Conservation (phyloP, 2,113 vertebrate genomes). For the Enhydra lutris region DNA sequence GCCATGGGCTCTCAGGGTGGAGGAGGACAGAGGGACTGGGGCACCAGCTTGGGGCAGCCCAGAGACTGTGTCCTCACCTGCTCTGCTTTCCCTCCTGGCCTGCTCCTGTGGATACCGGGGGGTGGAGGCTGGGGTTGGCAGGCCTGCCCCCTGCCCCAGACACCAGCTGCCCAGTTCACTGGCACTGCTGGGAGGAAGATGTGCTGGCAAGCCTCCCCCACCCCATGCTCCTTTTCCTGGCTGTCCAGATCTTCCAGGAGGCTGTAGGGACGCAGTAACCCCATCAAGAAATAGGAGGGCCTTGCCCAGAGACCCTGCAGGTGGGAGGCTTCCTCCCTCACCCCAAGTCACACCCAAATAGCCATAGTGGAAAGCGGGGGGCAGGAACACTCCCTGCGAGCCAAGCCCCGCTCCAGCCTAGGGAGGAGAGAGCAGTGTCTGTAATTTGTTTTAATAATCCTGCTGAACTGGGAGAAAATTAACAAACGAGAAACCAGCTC, state of each 20-base stretch:
- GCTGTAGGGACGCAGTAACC: background rate
- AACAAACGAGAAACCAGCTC: constrained; percentile 72
- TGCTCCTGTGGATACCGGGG: background rate
- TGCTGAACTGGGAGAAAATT: constrained; percentile 68
- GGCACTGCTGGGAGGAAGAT: background rate
- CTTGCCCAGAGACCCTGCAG: background rate
- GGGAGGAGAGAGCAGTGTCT: constrained; percentile 25
- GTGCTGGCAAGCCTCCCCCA: background rate
- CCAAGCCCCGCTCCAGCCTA: background rate
- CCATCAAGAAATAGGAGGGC: background rate
- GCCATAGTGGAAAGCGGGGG: background rate
- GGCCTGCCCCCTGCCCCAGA: background rate
- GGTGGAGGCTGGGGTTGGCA: background rate
- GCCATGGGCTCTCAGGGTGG: background rate
- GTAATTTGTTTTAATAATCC: constrained; percentile 76
- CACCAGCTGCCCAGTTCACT: background rate
- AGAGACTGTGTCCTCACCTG: background rate
- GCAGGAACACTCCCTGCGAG: background rate
- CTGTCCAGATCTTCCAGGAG: background rate
- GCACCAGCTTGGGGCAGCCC: background rate
- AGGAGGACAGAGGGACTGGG: background rate
- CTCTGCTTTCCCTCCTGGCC: background rate
- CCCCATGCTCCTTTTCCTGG: background rate
- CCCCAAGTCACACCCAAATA: background rate
- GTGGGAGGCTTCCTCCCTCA: background rate